Evolutionary conservation across 92 coral and sea anemone species (phyloP).

Genomic region (Zoanthus sansibaricus): DNA sequence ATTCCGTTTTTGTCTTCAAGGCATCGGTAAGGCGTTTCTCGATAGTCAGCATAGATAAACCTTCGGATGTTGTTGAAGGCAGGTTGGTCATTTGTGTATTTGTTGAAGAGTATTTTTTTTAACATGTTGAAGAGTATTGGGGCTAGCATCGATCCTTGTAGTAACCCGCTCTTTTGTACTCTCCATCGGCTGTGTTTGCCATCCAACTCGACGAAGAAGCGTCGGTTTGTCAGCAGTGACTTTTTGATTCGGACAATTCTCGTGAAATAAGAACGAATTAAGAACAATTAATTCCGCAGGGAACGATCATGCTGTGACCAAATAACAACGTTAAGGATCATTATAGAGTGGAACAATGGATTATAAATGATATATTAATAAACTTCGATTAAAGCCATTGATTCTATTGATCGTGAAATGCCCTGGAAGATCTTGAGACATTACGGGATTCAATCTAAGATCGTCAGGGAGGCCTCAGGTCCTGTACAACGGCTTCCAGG

Average conservation of each 20-base stretch:
- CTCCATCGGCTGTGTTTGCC: constrained; percentile 9
- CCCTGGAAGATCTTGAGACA: no score
- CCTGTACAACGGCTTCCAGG: no score
- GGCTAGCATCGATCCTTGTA: neutral
- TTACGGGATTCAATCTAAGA: no score
- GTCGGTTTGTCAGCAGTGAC: constrained; percentile 2
- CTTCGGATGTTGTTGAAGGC: constrained; percentile 1
- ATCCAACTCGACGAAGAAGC: neutral
- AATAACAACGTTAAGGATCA: no score
- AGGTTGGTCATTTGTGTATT: neutral
- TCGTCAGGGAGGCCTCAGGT: no score
- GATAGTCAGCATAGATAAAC: neutral
- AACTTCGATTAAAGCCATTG: no score
- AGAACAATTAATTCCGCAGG: no score
- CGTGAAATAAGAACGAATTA: neutral
- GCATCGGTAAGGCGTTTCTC: neutral
- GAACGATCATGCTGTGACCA: no score
- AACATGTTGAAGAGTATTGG: neutral
- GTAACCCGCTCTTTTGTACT: neutral
- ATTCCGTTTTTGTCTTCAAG: neutral
- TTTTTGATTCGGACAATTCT: neutral
- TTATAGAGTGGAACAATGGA: no score
- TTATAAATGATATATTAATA: no score
- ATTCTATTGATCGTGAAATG: no score
- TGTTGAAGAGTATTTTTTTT: no score